phyloP scores from a whole-genome alignment of 2,797 vertebrate species.

The Pseudochirops cupreus region DNA sequence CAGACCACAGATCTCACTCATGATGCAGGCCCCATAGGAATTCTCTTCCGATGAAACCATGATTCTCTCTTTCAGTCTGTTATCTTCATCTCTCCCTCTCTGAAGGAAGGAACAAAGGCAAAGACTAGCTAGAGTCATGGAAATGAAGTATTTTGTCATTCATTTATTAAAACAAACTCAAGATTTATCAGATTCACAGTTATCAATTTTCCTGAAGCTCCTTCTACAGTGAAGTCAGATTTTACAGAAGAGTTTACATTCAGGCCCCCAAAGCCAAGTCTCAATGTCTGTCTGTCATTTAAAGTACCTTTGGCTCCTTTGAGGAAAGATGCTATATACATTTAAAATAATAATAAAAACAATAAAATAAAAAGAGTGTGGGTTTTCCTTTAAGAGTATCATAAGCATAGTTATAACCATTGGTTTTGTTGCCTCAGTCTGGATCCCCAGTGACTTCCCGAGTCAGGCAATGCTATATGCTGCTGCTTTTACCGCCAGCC shows the following conservation, averaged over 20 bases:
- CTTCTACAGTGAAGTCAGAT: slow-evolving; percentile 3
- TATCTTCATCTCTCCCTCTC: slow-evolving; percentile 40
- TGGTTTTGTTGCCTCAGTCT: not conserved
- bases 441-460: slow-evolving; percentile 22
- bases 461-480: not conserved
- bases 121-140: not conserved
- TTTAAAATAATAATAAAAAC: slow-evolving; percentile 42
- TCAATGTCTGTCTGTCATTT: not conserved
- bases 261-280: slow-evolving; percentile 10
- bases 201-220: not conserved
- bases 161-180: slow-evolving; percentile 2
- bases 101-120: slow-evolving; percentile 34
- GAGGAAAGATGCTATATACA: slow-evolving; percentile 20
- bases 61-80: slow-evolving; percentile 28
- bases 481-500: rapidly evolving
- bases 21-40: not conserved
- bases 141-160: not conserved
- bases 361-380: slow-evolving; percentile 19
- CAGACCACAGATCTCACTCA: slow-evolving; percentile 63
- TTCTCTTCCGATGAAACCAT: slow-evolving; percentile 53
- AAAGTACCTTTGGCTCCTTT: not conserved
- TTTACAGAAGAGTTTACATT: not conserved
- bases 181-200: not conserved
- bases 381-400: slow-evolving; percentile 17
- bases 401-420: not conserved